Evolutionary conservation across 2,888 invertebrate species (phyloP).

Genomic region (Melanostoma mellinum): DNA sequence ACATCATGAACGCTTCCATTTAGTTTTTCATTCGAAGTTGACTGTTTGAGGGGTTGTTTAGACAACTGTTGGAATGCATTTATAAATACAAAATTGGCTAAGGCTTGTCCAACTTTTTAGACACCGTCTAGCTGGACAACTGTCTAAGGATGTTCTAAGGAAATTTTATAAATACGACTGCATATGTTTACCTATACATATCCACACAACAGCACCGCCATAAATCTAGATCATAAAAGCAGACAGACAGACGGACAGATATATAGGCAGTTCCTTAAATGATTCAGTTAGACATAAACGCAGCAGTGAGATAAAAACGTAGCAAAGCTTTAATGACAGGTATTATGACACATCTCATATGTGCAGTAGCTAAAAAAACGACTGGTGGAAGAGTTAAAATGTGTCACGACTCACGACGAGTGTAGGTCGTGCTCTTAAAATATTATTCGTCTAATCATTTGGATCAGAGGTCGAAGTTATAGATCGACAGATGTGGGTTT

Average conservation of each 20-base stretch:
- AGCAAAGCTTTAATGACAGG: constrained; percentile 60
- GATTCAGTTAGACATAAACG: constrained; percentile 36
- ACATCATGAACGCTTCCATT: too few relatives aligned
- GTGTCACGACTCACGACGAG: constrained; percentile 7
- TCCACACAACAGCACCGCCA: not conserved
- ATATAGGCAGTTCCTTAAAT: constrained; percentile 37
- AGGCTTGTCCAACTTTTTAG: too few relatives aligned
- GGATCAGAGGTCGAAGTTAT: constrained; percentile 54
- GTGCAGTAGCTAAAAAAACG: constrained; percentile 24
- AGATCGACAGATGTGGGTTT: constrained; percentile 48
- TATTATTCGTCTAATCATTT: constrained; percentile 33
- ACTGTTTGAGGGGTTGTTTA: too few relatives aligned
- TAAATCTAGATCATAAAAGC: constrained; percentile 43
- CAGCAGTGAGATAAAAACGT: constrained; percentile 7
- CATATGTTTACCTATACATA: not conserved
- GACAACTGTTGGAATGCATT: too few relatives aligned
- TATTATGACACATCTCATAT: constrained; percentile 61
- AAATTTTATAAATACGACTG: too few relatives aligned
- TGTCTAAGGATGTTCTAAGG: too few relatives aligned
- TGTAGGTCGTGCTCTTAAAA: constrained; percentile 33
- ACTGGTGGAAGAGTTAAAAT: constrained; percentile 12
- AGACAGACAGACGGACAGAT: constrained; percentile 44
- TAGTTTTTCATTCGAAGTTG: too few relatives aligned
- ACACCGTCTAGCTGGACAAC: too few relatives aligned
- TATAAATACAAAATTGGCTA: too few relatives aligned